A percentile compares a stretch with the other conserved stretches of the same genome.
Evolutionary conservation across 2,797 vertebrate genomes (phyloP).

Genomic region (Gallinago solitaria): DNA sequence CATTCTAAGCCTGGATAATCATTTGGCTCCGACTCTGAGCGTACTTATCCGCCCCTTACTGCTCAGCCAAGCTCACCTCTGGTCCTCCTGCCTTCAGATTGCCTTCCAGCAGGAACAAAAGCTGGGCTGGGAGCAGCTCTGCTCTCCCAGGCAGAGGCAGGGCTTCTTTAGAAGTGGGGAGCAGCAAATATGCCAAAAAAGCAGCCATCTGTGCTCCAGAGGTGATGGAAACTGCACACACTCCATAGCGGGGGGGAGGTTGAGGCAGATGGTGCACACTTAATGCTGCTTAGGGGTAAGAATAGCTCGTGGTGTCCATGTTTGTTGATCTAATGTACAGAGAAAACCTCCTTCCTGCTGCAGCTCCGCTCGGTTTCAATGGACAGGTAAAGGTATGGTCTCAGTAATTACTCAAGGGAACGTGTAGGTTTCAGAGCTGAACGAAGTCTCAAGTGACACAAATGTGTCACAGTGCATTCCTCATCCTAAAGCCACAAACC

Average conservation of each 20-base stretch:
- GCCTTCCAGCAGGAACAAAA: neutral
- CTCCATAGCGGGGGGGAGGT: neutral
- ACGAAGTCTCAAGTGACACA: neutral
- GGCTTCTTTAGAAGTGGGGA: neutral
- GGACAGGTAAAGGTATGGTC: neutral
- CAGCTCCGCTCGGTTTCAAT: neutral
- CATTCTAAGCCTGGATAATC: slow-evolving; percentile 33
- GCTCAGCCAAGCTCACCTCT: neutral
- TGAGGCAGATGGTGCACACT: neutral
- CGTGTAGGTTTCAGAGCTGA: neutral
- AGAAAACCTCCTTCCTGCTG: neutral
- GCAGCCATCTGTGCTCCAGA: neutral
- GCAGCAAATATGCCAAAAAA: neutral
- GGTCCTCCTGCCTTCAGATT: neutral
- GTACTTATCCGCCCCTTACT: neutral
- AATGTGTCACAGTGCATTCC: neutral
- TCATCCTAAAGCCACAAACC: neutral
- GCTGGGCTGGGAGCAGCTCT: neutral
- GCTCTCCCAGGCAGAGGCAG: neutral
- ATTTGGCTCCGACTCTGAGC: neutral
- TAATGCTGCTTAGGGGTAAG: neutral
- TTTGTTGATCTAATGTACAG: neutral
- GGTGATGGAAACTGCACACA: neutral
- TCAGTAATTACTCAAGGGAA: neutral
- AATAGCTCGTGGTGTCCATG: neutral